phyloP scores from a whole-genome alignment of 2,888 invertebrate genomes.

The Polia nebulosa region DNA sequence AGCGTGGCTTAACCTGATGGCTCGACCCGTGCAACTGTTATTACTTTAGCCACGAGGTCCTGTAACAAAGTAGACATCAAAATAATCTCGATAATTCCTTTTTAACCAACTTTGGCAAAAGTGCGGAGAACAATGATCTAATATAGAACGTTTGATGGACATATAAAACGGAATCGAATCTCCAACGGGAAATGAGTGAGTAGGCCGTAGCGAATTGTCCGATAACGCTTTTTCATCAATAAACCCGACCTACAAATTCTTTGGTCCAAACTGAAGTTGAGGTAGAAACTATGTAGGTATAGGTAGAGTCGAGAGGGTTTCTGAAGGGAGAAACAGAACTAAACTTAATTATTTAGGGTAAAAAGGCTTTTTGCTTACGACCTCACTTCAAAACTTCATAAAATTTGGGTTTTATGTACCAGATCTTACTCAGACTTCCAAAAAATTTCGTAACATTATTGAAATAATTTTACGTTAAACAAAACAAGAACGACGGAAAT shows the following conservation, averaged over 20 bases:
- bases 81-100: constrained; percentile 6
- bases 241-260: constrained; percentile 65
- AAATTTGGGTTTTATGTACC: constrained; percentile 1
- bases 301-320: constrained; percentile 7
- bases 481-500: not conserved
- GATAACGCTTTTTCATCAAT: constrained; percentile 73
- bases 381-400: constrained; percentile 19
- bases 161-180: constrained; percentile 72
- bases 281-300: constrained; percentile 8
- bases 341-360: constrained; percentile 47
- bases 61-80: not conserved
- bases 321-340: constrained; percentile 24
- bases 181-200: constrained; percentile 73
- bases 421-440: not conserved
- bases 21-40: too few relatives aligned
- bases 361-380: constrained; percentile 26
- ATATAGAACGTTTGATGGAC: constrained; percentile 52
- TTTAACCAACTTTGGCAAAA: constrained; percentile 11
- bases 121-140: constrained; percentile 40
- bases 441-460: not conserved
- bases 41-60: too few relatives aligned
- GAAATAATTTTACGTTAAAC: not conserved
- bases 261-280: constrained; percentile 28
- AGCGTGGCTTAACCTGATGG: too few relatives aligned
- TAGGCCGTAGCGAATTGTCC: constrained; percentile 69